Evolutionary conservation across 2,797 vertebrate species (phyloP), one percentile per base, ranked within the genome.

Genomic region (Balearica regulorum): DNA sequence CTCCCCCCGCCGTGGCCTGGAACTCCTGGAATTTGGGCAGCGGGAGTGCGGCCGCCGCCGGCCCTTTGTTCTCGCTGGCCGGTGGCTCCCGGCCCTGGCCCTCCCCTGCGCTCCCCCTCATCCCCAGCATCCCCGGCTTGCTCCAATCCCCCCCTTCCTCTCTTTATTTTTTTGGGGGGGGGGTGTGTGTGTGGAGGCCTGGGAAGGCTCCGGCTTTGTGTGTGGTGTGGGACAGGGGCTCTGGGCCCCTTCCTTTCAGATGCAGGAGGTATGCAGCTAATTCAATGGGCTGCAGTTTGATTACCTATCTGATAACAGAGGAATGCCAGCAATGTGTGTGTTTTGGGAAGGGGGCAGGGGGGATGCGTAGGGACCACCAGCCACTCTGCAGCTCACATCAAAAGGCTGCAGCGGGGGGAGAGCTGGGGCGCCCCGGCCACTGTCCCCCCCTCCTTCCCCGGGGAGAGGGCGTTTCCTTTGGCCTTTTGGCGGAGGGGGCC

Each of bases 301-400:
- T 98, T 98, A 98, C 98, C 98, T 98, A 98, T 97, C 98, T 98
- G 98, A 98, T 98, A 98, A 98, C 97, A 96, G 97, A 98, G 97
- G 98, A 98, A 98, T 98, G 97, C 95, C 91, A 98, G 98, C 97
- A 98, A 98, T 98, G 98, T 97, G 97, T 97, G 97, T 96, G 97
- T 97, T 96, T 97, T 96, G 96, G 97, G 96, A 92, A 88, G 69
- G 96, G 94, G 95, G 91, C 75, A 95, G 94, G 95, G 95, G 97
- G 95, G 94, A 89, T 95, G 95, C 95, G 87, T 89, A 69, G 92
- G 97, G 98, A 97, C 98, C 97, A 98, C 97, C 96, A 93, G 94
- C 96, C 96, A 96, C 95, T 96, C 94, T 53, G 87, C 94, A 94
- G 93, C 88, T 93, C 94, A 97, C 97, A 96, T 97, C 97, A 97